Evolutionary conservation across 2,888 invertebrate genomes (phyloP), one percentile per base, ranked within the genome.

Genomic region (Stenolophus ochropezus): DNA sequence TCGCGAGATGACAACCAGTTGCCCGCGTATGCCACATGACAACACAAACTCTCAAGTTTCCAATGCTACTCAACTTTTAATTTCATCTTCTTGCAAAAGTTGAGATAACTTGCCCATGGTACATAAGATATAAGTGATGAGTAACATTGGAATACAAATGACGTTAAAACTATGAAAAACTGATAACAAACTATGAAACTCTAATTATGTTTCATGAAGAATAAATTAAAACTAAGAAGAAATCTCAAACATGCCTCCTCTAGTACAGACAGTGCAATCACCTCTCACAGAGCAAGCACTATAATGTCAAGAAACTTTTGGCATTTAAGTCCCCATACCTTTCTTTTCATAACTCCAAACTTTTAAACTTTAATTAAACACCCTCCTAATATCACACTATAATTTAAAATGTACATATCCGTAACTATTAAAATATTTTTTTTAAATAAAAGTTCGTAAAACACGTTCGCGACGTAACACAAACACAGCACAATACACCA

Each of bases 291-390:
- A 69, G 71, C 71, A 71, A 58, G 79, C 69, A 79, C 79, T 16
- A 23, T 21, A 25, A 81, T 81, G 81, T 81, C 81, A 81, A 81
- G 74, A 81, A 81, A 81, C 81, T 81, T 81, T 74, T 81, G 71
- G 73, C 78, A 78, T 81, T 81, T 81, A 69, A 71, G 53, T 71
- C 25, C 18, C 51, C 81, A 42, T 81, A 81, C 81, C 81, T 81
- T 81, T 75, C 81, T 81, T 81, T 81, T 81, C 81, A 81, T 81
- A 81, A 81, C 81, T 81, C 61, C 47, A 25, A 81, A 33, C 81
- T 47, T 81, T 75, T 81, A 81, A 18, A 51, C 47, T 56, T 25
- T 65, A 61, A 75, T 75, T 61, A 27, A 81, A 75, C 49, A 75
- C 75, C 21, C n/a, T 49, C 61, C 20, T 25, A 81, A 74, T 61